Conservation (phyloP, 2,888 invertebrate genomes). For the Crematogaster levior region DNA sequence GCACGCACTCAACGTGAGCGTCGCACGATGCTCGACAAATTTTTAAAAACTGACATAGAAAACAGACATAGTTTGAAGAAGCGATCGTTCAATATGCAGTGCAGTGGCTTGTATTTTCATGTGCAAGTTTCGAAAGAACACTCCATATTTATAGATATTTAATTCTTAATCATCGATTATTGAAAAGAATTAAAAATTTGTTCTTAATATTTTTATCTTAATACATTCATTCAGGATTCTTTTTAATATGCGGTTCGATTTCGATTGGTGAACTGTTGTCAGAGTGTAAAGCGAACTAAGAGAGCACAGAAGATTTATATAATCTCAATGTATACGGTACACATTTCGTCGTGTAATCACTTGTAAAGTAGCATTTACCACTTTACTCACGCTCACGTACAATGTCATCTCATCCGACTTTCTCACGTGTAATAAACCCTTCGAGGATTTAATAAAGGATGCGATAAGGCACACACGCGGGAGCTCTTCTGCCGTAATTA, state of each 20-base stretch:
- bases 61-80: not conserved
- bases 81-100: not conserved
- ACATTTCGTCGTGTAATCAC: slow-evolving; percentile 32
- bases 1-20: slow-evolving; percentile 19
- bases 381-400: slow-evolving; percentile 33
- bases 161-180: not conserved
- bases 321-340: slow-evolving; percentile 1
- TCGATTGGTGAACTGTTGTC: not conserved
- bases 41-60: not conserved
- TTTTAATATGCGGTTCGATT: not conserved
- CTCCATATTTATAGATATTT: too few relatives aligned
- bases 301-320: not conserved
- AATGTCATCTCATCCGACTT: slow-evolving; percentile 8
- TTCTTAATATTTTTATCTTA: not conserved
- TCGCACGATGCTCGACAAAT: not conserved
- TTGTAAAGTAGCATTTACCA: slow-evolving; percentile 33
- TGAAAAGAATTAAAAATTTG: not conserved
- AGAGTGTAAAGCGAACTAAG: too few relatives aligned
- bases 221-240: not conserved
- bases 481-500: slow-evolving; percentile 24
- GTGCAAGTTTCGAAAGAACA: not conserved
- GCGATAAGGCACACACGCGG: slow-evolving; percentile 37
- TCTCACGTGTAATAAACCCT: slow-evolving; percentile 42
- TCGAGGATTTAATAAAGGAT: slow-evolving; percentile 42
- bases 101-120: not conserved